Base-by-base conservation (phyloP, 2,113 vertebrate genomes). In the Pangasianodon gigas region DNA sequence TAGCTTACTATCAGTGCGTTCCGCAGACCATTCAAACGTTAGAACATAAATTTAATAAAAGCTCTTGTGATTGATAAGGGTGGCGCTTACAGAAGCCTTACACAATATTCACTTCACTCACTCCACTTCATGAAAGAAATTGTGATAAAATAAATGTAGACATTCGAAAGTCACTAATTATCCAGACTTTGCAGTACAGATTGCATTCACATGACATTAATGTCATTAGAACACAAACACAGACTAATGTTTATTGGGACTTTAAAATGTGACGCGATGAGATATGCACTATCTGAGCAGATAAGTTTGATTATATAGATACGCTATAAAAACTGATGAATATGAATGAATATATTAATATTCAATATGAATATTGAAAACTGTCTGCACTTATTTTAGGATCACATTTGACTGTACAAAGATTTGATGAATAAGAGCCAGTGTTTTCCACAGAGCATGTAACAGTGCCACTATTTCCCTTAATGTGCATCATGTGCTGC, bases 401-500 rank as follows among this genome's bases (percentile, higher is more conserved):
- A 4, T 79, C 41, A 26, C 21, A 11, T 44, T 46, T 77, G 26
- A 81, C 29, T n/a, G 3, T 11, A 29, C 24, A 29, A 18, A 41
- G 18, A 37, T 58, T 21, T 83, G 9, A 83, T 83, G 18, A 83
- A 83, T 1, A 37, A 37, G 4, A 83, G n/a, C 4, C 85, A 87
- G 24, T 87, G 54, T 44, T 60, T 62, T 62, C 74, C 75, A 65
- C 54, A 32, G 71, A 10, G 4, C 52, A 58, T 56, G 9, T 75
- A 44, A 46, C 74, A 48, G 54, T n/a, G 24, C 4, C n/a, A 52
- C 8, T 0, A 37, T 80, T 80, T 65, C 80, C 18, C 75, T 81
- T 48, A 67, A 81, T 81, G 75, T 81, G 75, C n/a, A 32, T 71
- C 32, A 89, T 71, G 80, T 52, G 32, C 65, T 83, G 62, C 48